Evolutionary conservation across 1,140 invertebrate species (phyloP).

Genomic region (Camponotus floridanus): DNA sequence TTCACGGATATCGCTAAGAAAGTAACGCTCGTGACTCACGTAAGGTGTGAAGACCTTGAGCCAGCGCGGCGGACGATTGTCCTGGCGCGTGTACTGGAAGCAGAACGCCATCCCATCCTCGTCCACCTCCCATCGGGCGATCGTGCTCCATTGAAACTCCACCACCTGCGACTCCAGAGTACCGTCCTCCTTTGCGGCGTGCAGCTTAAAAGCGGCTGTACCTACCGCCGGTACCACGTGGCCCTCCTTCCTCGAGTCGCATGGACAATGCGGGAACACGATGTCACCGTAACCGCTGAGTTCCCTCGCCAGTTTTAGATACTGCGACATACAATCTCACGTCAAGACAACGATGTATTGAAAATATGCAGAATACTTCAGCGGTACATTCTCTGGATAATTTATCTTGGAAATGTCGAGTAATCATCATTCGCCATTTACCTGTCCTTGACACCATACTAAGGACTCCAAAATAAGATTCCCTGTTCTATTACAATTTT

Average conservation of each 20-base stretch:
- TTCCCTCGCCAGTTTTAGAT: slow-evolving; percentile 94
- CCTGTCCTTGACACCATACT: too few relatives aligned
- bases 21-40: slow-evolving; percentile 88
- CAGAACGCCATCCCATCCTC: slow-evolving; percentile 96
- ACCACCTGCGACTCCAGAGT: slow-evolving; percentile 94
- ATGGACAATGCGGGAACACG: slow-evolving; percentile 97
- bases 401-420: too few relatives aligned
- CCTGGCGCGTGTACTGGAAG: slow-evolving; percentile 93
- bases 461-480: too few relatives aligned
- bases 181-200: slow-evolving; percentile 95
- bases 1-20: too few relatives aligned
- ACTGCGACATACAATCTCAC: slow-evolving; percentile 85
- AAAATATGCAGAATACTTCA: background rate
- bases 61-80: slow-evolving; percentile 93
- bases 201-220: slow-evolving; percentile 92
- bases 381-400: too few relatives aligned
- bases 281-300: slow-evolving; percentile 97
- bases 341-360: background rate
- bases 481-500: too few relatives aligned
- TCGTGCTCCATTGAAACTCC: slow-evolving; percentile 93
- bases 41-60: slow-evolving; percentile 97
- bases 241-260: slow-evolving; percentile 96
- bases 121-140: slow-evolving; percentile 95
- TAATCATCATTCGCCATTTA: too few relatives aligned
- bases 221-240: slow-evolving; percentile 95